Base-by-base conservation (phyloP, 1,140 invertebrate species). In the Bombus affinis region DNA sequence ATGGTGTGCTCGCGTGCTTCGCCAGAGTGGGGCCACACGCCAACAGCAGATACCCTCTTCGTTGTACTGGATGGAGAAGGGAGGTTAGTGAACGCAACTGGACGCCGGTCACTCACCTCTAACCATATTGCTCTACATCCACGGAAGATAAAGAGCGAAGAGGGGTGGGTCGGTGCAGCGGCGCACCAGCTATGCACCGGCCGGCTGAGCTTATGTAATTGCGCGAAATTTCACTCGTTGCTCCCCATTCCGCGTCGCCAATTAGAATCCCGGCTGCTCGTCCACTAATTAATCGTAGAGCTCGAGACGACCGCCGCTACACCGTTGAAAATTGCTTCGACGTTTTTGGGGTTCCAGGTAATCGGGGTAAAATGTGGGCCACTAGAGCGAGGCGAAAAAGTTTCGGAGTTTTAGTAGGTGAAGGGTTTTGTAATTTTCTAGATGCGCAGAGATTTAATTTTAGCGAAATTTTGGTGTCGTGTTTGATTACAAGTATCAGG, bases 31-130 rank as follows among this genome's bases (percentile, higher is more conserved):
- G 77, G 65, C 42, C 77, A 78, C 47, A 76, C 73, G 73, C 44
- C 74, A 76, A n/a, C 9, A 32, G 32, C 42, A 80, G 65, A 77
- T 77, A 77, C 76, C 76, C 77, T 35, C 25, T 66, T 78, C 42
- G 53, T 32, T 25, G 75, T n/a, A n/a, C 42, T 44, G 62, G 42
- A 32, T n/a, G 70, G 76, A 22, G 39, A 81, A 88, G 91, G 91
- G 91, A 93, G 93, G 93, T 91, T 93, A 93, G 93, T 95, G 94
- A 95, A 95, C 94, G 94, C 94, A 93, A 93, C 93, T 95, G 94
- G 93, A 94, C 93, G 94, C 88, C 94, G 94, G 94, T 95, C 94
- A 95, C 82, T 95, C 93, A 95, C 94, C 94, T 95, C 94, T 87
- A 93, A 93, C 92, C 93, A 94, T 94, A 94, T 93, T 95, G 94